phyloP scores from a whole-genome alignment of 2,797 vertebrate species.

The Lithobates sylvaticus region DNA sequence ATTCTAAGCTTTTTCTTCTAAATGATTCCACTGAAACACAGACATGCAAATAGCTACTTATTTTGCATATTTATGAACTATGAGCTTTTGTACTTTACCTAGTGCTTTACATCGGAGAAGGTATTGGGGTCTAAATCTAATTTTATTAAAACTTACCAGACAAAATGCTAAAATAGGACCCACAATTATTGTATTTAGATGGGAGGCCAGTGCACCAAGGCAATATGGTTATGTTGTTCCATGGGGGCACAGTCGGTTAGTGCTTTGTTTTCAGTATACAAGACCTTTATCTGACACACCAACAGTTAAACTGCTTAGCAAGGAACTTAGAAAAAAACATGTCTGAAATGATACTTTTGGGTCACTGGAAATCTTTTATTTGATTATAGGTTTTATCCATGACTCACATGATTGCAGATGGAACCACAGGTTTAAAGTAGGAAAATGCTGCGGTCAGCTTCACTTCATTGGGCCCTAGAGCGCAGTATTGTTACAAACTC shows the following conservation, averaged over 20 bases:
- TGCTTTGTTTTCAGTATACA: no score
- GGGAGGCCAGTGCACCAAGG: background rate
- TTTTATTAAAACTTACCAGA: no score
- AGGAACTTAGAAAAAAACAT: background rate
- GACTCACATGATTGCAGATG: conserved; percentile 13
- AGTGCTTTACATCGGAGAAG: no score
- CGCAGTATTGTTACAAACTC: background rate
- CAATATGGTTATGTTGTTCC: background rate
- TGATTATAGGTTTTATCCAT: conserved; percentile 49
- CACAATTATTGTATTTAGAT: no score
- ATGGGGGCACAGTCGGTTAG: background rate
- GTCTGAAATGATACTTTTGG: conserved; percentile 40
- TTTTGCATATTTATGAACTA: no score
- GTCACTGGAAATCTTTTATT: conserved; percentile 38
- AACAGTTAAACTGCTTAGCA: conserved; percentile 16
- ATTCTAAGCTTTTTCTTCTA: no score
- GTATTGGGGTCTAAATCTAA: no score
- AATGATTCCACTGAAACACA: no score
- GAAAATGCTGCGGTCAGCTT: conserved; percentile 43
- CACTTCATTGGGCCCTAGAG: background rate
- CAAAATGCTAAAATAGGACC: no score
- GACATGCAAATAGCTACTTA: no score
- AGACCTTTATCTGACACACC: background rate
- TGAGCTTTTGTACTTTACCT: no score
- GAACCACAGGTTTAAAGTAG: conserved; percentile 46